A percentile compares a stretch with the other conserved stretches of the same genome.
phyloP scores from a whole-genome alignment of 2,113 vertebrate species.

The Anoplopoma fimbria region DNA sequence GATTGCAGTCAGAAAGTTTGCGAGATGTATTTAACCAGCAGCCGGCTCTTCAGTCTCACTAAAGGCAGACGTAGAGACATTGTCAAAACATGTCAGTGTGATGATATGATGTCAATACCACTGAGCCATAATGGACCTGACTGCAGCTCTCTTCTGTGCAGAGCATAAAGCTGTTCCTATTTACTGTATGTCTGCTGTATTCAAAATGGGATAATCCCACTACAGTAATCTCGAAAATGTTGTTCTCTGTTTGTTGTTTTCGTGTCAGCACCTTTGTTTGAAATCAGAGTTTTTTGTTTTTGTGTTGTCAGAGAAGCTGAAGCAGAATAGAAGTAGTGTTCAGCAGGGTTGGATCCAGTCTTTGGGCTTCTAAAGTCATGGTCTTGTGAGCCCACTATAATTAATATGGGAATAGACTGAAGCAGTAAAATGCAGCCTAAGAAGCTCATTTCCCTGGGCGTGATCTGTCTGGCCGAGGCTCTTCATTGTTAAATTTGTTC shows the following conservation, averaged over 20 bases:
- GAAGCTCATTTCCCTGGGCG: not conserved
- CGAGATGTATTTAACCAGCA: not conserved
- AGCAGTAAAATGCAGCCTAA: constrained; percentile 19
- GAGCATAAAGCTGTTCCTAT: not conserved
- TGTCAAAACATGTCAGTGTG: constrained; percentile 37
- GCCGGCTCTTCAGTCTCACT: not conserved
- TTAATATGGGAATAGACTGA: constrained; percentile 39
- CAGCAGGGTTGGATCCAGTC: constrained; percentile 22
- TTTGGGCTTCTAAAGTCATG: constrained; percentile 20
- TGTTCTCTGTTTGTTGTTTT: constrained; percentile 9
- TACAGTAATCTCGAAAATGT: not conserved
- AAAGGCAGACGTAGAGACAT: constrained; percentile 2
- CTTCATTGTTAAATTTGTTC: not conserved
- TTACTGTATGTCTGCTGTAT: not conserved
- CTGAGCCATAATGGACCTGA: constrained; percentile 6
- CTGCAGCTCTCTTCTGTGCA: constrained; percentile 16
- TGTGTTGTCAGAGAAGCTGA: constrained; percentile 16
- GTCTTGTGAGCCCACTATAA: constrained; percentile 44
- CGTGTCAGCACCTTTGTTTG: not conserved
- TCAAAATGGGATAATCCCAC: not conserved
- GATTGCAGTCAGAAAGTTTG: not conserved
- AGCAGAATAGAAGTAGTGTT: constrained; percentile 35
- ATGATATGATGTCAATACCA: constrained; percentile 29
- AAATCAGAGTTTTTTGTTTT: not conserved
- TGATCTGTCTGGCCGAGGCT: not conserved